Evolutionary conservation across 2,113 vertebrate genomes (phyloP).

Genomic region (Lasiurus cinereus): DNA sequence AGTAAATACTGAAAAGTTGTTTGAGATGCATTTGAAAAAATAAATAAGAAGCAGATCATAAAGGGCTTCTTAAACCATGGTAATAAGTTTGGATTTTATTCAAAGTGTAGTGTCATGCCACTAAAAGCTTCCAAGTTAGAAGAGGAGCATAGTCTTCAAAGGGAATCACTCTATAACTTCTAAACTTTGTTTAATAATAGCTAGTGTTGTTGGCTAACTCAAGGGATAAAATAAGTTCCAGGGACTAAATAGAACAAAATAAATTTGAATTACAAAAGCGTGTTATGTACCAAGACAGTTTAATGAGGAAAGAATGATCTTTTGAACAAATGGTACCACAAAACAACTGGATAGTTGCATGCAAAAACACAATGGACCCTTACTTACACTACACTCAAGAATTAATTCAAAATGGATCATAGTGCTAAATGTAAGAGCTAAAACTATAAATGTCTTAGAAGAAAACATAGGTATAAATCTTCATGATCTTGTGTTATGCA

Average conservation of each 20-base stretch:
- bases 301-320: neutral
- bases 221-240: conserved; percentile 5
- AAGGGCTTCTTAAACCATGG: neutral
- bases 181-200: conserved; percentile 4
- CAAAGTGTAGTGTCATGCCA: neutral
- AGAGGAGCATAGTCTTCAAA: neutral
- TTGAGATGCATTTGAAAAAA: neutral
- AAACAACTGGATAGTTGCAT: neutral
- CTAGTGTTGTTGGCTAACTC: neutral
- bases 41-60: neutral
- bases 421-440: neutral
- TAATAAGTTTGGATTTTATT: neutral
- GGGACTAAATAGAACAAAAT: conserved; percentile 25
- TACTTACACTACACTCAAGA: neutral
- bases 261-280: conserved; percentile 38
- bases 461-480: neutral
- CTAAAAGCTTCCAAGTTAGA: neutral
- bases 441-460: neutral
- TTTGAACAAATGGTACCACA: neutral
- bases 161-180: neutral
- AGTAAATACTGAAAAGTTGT: conserved; percentile 29
- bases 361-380: neutral
- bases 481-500: neutral
- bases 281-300: neutral
- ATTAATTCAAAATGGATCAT: neutral